Base-by-base conservation (phyloP, 2,888 invertebrate species). In the Eilema griseolum region DNA sequence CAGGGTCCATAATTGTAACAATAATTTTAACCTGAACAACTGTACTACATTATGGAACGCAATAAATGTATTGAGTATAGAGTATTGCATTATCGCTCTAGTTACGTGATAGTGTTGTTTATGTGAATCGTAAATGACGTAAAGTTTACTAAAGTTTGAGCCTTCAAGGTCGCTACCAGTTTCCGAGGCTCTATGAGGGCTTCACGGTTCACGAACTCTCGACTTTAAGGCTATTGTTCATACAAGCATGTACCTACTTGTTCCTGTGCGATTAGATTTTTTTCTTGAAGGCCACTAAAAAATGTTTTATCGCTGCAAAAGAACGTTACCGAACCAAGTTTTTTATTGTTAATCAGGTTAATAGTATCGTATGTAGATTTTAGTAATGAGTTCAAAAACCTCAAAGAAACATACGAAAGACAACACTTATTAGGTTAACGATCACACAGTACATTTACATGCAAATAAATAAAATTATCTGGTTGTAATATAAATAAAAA, bases 131-230 rank as follows among this genome's bases (percentile, higher is more conserved):
- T 67, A 62, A 66, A 80, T 82, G 81, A 78, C 79, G 76, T 65
- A 72, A 73, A 68, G 66, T 77, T 72, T 33, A 52, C 26, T 52
- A 70, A 80, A 75, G 64, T 75, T 10, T 70, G 65, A 69, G 68
- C 59, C 31, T 59, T 37, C 71, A 75, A 83, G 77, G 78, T 75
- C 74, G 57, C 73, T 67, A 69, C 69, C 67, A 72, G 63, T 73
- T 71, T 71, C 71, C 71, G 80, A 78, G 78, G 76, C 60, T 82
- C 72, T 73, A 62, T 61, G 37, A 56, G 72, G 73, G 82, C 68
- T 82, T 77, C 71, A 80, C 80, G 82, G 81, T 80, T 64, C 69
- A 77, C 67, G 73, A 73, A 74, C 67, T 76, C 69, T 16, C 2
- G 20, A 61, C n/a, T 20, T 31, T 33, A 56, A 24, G 23, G 16